Evolutionary conservation across 2,113 vertebrate genomes (phyloP).

Genomic region (Callorhinus ursinus): DNA sequence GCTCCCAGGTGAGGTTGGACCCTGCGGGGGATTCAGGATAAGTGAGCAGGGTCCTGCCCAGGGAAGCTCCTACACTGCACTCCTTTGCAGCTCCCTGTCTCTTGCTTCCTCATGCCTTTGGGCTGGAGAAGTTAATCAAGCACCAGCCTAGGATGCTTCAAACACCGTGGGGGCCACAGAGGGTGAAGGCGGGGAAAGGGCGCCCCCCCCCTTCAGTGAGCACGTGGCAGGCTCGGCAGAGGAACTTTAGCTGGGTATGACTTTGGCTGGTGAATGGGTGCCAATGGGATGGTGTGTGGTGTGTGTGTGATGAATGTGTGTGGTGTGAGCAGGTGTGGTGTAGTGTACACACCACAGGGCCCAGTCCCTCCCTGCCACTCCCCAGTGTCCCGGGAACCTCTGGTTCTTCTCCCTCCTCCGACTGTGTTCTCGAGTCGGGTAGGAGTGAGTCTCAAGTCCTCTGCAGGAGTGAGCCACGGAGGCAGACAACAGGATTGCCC

Average conservation of each 20-base stretch:
- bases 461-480: background rate
- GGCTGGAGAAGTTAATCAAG: background rate
- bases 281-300: background rate
- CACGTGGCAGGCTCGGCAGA: background rate
- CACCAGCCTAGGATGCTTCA: background rate
- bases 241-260: no score
- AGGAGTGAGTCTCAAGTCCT: background rate
- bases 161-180: rapidly evolving
- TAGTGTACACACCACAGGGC: background rate
- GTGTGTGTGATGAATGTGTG: background rate
- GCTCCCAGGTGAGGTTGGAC: background rate
- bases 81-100: background rate
- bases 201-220: background rate
- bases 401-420: background rate
- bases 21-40: background rate
- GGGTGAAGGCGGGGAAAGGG: background rate
- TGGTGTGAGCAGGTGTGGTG: rapidly evolving
- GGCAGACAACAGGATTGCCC: background rate
- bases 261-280: background rate
- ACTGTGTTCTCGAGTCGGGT: background rate
- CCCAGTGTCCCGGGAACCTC: background rate
- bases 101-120: background rate
- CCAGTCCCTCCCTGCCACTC: background rate
- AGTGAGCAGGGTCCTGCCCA: background rate
- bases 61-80: background rate